Evolutionary conservation across 2,797 vertebrate species (phyloP).

Genomic region (Mycteria americana): DNA sequence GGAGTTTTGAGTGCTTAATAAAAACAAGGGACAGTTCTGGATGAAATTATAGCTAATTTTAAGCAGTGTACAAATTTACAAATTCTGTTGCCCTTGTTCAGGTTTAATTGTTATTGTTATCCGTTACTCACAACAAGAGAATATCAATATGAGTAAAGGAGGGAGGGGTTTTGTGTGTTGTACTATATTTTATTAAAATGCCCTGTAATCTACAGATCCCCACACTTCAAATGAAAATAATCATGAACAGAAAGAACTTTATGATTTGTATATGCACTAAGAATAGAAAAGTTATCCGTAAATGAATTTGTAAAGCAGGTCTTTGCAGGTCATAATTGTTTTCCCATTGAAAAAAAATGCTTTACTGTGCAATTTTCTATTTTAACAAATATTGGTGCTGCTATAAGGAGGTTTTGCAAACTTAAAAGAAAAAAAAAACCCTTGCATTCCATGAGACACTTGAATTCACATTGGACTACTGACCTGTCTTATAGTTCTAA

Average conservation of each 20-base stretch:
- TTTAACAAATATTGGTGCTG: not conserved
- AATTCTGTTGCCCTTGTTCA: not conserved
- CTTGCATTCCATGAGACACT: not conserved
- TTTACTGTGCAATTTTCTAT: not conserved
- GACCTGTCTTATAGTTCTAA: not conserved
- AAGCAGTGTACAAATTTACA: not conserved
- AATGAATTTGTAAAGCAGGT: not conserved
- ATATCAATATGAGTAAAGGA: not conserved
- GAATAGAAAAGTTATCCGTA: not conserved
- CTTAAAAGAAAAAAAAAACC: not conserved
- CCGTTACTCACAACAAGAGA: not conserved
- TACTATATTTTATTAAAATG: not conserved
- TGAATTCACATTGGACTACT: not conserved
- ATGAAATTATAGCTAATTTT: not conserved
- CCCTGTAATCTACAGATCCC: not conserved
- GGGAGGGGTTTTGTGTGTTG: not conserved
- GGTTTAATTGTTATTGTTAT: not conserved
- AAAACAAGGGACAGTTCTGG: not conserved
- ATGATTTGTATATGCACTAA: not conserved
- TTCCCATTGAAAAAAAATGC: not conserved
- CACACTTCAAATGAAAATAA: not conserved
- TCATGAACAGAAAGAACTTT: not conserved
- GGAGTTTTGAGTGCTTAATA: not conserved
- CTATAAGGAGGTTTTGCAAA: not conserved
- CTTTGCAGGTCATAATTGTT: not conserved